Conservation (phyloP, 2,888 invertebrate species). For the Esperia sulphurella region DNA sequence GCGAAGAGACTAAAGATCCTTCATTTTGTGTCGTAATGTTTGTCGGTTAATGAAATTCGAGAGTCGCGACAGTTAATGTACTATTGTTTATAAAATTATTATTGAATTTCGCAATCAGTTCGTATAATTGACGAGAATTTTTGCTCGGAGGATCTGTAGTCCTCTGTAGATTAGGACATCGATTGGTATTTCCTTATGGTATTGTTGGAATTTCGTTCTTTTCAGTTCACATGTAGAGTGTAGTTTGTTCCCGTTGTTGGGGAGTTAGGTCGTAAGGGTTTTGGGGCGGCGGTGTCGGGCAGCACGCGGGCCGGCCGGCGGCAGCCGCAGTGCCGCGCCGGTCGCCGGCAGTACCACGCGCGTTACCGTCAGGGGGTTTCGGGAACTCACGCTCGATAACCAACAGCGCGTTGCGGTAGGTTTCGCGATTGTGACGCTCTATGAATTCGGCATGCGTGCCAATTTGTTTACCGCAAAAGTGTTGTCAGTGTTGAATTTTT, state of each 20-base stretch:
- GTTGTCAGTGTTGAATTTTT: slow-evolving; percentile 15
- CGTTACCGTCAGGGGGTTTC: slow-evolving; percentile 33
- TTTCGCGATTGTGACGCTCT: slow-evolving; percentile 44
- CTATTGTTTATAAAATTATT: slow-evolving; percentile 53
- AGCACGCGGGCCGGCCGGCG: slow-evolving; percentile 37
- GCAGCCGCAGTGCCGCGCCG: slow-evolving; percentile 72
- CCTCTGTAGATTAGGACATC: slow-evolving; percentile 74
- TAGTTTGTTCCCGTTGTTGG: slow-evolving; percentile 23
- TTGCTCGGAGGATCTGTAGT: slow-evolving; percentile 54
- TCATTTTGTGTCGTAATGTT: slow-evolving; percentile 2
- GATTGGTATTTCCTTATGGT: slow-evolving; percentile 51
- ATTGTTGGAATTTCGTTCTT: slow-evolving; percentile 26
- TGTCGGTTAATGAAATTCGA: slow-evolving; percentile 8
- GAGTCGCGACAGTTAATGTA: slow-evolving; percentile 8
- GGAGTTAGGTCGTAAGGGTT: slow-evolving; percentile 53
- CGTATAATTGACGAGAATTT: slow-evolving; percentile 54
- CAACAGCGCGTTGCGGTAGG: slow-evolving; percentile 62
- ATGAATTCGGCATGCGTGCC: slow-evolving; percentile 26
- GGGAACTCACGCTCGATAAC: slow-evolving; percentile 41
- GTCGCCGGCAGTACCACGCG: slow-evolving; percentile 56
- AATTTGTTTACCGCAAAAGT: slow-evolving; percentile 34
- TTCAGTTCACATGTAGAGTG: slow-evolving; percentile 21
- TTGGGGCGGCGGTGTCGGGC: slow-evolving; percentile 27
- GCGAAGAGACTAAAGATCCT: background rate
- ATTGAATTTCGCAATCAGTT: slow-evolving; percentile 38